Percentiles rank a stretch among this genome's conserved stretches.
phyloP scores from a whole-genome alignment of 1,140 invertebrate species.

The Drosophila equinoxialis region DNA sequence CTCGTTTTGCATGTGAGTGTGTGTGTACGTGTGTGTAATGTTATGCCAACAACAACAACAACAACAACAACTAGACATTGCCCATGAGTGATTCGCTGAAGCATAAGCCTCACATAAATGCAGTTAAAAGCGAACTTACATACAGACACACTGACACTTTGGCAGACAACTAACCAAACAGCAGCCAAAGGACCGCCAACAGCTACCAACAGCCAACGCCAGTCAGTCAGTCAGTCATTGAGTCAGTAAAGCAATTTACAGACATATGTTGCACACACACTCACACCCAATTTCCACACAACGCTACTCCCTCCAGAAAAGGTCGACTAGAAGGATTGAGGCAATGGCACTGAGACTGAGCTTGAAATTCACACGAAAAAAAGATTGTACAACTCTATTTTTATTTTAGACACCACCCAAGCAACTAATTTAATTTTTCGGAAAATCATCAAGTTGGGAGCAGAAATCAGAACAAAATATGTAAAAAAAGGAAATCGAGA shows the following conservation, averaged over 20 bases:
- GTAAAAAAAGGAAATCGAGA: too few species aligned
- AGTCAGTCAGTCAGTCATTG: constrained; percentile 53
- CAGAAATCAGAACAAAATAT: too few species aligned
- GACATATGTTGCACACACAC: constrained; percentile 54
- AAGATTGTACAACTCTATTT: too few species aligned
- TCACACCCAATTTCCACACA: too few species aligned
- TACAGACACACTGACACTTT: constrained; percentile 57
- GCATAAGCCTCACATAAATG: constrained; percentile 75
- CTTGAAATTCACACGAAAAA: too few species aligned
- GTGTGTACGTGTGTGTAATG: constrained; percentile 55
- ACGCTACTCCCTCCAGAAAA: too few species aligned
- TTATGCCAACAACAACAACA: constrained; percentile 72
- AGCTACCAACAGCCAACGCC: constrained; percentile 47
- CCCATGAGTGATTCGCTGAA: constrained; percentile 36
- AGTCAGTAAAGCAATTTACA: constrained; percentile 80
- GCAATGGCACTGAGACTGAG: too few species aligned
- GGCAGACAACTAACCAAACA: constrained; percentile 74
- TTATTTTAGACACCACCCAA: too few species aligned
- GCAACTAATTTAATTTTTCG: too few species aligned
- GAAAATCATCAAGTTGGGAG: too few species aligned
- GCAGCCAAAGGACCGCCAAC: constrained; percentile 43
- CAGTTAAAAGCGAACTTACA: constrained; percentile 57
- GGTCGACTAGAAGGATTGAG: too few species aligned
- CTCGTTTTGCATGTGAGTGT: constrained; percentile 25
- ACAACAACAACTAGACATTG: constrained; percentile 41